Conservation (phyloP, 2,888 invertebrate genomes). For the Acrobasis consociella region DNA sequence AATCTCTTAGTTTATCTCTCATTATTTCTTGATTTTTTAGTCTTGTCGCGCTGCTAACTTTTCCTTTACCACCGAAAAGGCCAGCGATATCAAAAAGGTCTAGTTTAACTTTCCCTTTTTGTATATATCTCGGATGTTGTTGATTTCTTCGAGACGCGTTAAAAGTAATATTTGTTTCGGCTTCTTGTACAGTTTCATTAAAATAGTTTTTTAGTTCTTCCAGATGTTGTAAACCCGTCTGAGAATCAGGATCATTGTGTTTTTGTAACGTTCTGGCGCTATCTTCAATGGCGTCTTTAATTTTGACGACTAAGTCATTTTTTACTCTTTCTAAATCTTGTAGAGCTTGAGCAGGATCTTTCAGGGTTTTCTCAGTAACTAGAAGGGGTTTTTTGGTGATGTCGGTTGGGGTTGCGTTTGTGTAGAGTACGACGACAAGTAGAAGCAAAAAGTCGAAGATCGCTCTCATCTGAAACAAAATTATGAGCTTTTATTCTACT, state of each 20-base stretch:
- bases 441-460: background rate
- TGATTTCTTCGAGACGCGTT: background rate
- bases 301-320: conserved; percentile 42
- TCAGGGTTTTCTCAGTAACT: background rate
- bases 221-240: conserved; percentile 44
- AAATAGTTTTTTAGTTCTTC: conserved; percentile 46
- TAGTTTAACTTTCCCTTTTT: conserved; percentile 22
- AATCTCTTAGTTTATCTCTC: conserved; percentile 44
- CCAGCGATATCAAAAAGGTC: conserved; percentile 31
- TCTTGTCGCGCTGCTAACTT: conserved; percentile 27
- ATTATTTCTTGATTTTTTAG: conserved; percentile 27
- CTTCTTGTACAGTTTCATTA: conserved; percentile 36
- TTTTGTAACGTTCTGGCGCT: conserved; percentile 41
- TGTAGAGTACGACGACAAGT: background rate
- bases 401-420: conserved; percentile 23
- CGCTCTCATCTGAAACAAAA: background rate
- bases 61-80: conserved; percentile 26
- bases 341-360: conserved; percentile 31
- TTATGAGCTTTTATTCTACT: background rate
- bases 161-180: background rate
- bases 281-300: conserved; percentile 53
- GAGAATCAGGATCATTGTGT: conserved; percentile 47
- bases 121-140: conserved; percentile 3
- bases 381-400: conserved; percentile 34
- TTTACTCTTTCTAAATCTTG: conserved; percentile 46